Conservation (phyloP, 1,140 invertebrate species). For the Hyposmocoma kahamanoa region DNA sequence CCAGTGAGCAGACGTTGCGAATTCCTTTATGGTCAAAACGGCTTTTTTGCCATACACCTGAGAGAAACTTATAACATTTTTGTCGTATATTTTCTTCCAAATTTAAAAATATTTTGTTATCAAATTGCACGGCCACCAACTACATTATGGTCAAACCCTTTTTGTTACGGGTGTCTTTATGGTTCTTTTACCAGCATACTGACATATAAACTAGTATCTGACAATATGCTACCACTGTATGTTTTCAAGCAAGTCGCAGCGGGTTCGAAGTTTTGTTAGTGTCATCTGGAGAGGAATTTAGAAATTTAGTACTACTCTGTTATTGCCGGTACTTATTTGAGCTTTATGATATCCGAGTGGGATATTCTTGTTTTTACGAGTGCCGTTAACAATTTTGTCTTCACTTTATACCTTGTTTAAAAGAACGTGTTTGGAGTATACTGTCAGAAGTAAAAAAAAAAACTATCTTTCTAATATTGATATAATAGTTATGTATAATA, state of each 20-base stretch:
- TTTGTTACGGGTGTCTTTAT: not conserved
- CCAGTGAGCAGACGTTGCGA: too few relatives aligned
- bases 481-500: not conserved
- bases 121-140: not conserved
- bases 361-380: constrained; percentile 7
- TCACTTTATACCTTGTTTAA: not conserved
- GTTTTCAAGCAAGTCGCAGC: constrained; percentile 16
- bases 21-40: too few relatives aligned
- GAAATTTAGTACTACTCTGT: constrained; percentile 30
- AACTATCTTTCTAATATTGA: not conserved
- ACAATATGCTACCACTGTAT: constrained; percentile 12
- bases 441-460: not conserved
- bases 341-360: constrained; percentile 1
- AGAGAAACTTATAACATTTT: too few relatives aligned
- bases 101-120: not conserved
- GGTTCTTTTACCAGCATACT: not conserved
- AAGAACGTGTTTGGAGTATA: not conserved
- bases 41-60: too few relatives aligned
- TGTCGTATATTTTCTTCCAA: not conserved
- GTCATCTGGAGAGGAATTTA: constrained; percentile 40
- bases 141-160: not conserved
- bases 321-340: constrained; percentile 14
- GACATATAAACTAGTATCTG: not conserved
- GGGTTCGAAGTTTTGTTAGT: constrained; percentile 35
- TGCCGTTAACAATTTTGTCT: not conserved